These are phyloP conservation scores for Tricholaema leucomelas DNA, from an alignment of 2,113 vertebrate genomes.

Conservation along the genomic window DNA sequence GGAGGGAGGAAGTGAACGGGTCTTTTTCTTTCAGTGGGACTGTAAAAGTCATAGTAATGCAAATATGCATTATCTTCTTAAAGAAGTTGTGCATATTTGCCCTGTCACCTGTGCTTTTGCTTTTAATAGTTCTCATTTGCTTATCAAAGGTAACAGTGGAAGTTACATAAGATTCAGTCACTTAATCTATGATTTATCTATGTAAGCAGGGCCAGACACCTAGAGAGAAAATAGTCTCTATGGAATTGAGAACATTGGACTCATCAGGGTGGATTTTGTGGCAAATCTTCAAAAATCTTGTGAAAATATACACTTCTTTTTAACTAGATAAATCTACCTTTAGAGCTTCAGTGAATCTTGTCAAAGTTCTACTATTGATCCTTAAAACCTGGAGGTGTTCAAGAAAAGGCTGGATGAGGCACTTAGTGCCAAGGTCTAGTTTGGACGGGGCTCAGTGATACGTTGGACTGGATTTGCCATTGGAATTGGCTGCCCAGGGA, in stretches of 20 bases:
- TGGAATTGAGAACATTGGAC: background rate
- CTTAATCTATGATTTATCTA: background rate
- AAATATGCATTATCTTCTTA: background rate
- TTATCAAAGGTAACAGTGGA: background rate
- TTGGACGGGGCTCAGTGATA: too few species aligned
- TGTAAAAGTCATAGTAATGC: background rate
- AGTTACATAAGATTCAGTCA: background rate
- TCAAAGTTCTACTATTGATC: background rate
- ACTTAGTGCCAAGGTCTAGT: too few species aligned
- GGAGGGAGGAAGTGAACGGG: background rate
- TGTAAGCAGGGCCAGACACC: background rate
- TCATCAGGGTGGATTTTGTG: background rate
- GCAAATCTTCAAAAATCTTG: background rate
- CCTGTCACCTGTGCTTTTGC: background rate
- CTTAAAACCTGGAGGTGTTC: too few species aligned
- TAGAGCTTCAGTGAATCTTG: background rate
- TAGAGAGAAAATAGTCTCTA: background rate
- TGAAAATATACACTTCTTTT: background rate
- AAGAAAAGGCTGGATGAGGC: too few species aligned
- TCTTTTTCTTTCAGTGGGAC: background rate
- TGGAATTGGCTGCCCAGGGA: too few species aligned
- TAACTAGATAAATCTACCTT: background rate
- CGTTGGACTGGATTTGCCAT: too few species aligned
- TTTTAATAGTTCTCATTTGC: background rate
- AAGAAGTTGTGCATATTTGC: background rate